Evolutionary conservation across 2,113 vertebrate species (phyloP).

Genomic region (Cynoglossus semilaevis): DNA sequence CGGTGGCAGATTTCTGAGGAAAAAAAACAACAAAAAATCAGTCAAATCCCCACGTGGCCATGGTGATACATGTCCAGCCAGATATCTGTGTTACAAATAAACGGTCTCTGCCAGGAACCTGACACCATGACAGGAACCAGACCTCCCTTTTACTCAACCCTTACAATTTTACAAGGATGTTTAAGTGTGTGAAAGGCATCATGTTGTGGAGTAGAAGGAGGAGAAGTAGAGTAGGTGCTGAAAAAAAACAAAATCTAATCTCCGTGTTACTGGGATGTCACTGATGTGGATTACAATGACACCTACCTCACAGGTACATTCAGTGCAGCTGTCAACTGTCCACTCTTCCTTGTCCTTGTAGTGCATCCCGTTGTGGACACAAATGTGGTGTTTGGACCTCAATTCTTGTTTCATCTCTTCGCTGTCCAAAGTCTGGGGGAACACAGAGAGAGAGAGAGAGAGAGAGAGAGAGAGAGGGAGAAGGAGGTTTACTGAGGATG

Average conservation of each 20-base stretch:
- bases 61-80: conserved; percentile 23
- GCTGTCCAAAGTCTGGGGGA: conserved; percentile 81
- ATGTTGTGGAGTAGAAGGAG: no score
- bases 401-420: conserved; percentile 71
- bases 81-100: no score
- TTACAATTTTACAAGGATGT: no score
- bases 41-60: no score
- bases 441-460: conserved; percentile 4
- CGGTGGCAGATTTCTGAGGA: conserved; percentile 88
- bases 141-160: no score
- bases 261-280: no score
- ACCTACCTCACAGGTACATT: conserved; percentile 94
- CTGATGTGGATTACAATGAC: conserved; percentile 26
- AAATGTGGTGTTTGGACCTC: conserved; percentile 75
- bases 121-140: no score
- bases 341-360: conserved; percentile 88
- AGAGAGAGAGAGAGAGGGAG: conserved; percentile 16
- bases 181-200: no score
- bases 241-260: conserved; percentile 23
- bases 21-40: conserved; percentile 45
- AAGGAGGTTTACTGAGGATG: conserved; percentile 34
- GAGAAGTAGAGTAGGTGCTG: neutral
- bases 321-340: conserved; percentile 94
- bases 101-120: no score
- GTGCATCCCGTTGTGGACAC: conserved; percentile 86